Evolutionary conservation across 2,888 invertebrate genomes (phyloP).

Genomic region (Aphodius granarius): DNA sequence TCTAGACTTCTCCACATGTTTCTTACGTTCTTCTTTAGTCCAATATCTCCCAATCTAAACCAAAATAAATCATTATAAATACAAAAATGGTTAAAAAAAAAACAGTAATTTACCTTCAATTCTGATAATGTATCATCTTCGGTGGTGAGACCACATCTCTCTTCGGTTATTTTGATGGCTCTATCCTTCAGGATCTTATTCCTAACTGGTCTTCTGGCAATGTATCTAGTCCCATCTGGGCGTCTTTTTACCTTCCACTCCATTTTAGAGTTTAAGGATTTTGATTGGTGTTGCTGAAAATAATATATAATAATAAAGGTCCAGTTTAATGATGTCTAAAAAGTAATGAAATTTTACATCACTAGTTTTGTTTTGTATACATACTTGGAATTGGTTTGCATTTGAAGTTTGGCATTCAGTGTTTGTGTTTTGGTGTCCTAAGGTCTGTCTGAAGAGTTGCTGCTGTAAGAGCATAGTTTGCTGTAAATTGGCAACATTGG

Average conservation of each 20-base stretch:
- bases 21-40: conserved; percentile 74
- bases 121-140: conserved; percentile 80
- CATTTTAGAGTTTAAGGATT: conserved; percentile 55
- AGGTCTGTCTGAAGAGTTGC: conserved; percentile 61
- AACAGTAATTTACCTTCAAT: conserved; percentile 59
- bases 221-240: conserved; percentile 76
- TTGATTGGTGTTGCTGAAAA: conserved; percentile 12
- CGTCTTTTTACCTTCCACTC: conserved; percentile 78
- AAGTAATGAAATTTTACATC: not conserved
- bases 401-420: conserved; percentile 26
- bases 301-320: too few relatives aligned
- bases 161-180: conserved; percentile 66
- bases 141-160: conserved; percentile 65
- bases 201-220: conserved; percentile 70
- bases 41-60: conserved; percentile 69
- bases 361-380: conserved; percentile 3
- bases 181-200: conserved; percentile 68
- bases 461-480: conserved; percentile 72
- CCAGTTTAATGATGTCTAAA: not conserved
- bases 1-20: conserved; percentile 70
- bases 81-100: not conserved
- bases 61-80: conserved; percentile 9
- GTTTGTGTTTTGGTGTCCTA: conserved; percentile 49
- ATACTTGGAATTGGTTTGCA: conserved; percentile 44
- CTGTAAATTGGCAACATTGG: conserved; percentile 67